Percentiles rank a stretch among this genome's conserved stretches.
phyloP scores from a whole-genome alignment of 2,113 vertebrate species.

The Hippopotamus amphibius region DNA sequence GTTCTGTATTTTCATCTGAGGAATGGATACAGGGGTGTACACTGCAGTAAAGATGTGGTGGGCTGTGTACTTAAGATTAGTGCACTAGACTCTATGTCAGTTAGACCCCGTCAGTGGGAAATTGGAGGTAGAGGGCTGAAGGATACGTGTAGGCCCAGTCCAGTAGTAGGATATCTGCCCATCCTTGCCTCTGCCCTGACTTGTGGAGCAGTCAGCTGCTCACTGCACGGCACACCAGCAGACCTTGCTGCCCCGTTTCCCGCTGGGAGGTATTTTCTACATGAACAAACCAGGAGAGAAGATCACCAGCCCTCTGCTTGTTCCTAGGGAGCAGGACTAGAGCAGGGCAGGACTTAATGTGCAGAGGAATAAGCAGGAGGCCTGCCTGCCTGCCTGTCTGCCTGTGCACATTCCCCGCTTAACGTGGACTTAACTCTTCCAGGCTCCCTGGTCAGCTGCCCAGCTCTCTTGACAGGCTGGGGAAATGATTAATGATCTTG shows the following conservation, averaged over 20 bases:
- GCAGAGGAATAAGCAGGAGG: not conserved
- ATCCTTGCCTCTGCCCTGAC: not conserved
- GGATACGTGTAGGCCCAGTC: not conserved
- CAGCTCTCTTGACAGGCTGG: not conserved
- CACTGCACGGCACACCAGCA: not conserved
- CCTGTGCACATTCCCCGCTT: not conserved
- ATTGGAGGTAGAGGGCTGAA: not conserved
- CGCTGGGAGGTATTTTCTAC: not conserved
- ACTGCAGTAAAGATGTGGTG: not conserved
- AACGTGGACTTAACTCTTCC: not conserved
- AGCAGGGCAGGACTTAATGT: not conserved
- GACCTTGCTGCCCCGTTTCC: not conserved
- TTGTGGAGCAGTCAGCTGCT: not conserved
- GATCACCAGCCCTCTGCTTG: not conserved
- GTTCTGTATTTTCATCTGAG: not conserved
- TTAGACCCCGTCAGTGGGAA: not conserved
- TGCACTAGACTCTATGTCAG: not conserved
- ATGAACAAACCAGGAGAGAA: not conserved
- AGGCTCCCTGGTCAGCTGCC: not conserved
- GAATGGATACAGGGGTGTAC: not conserved
- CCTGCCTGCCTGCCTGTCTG: not conserved
- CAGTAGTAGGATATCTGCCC: not conserved
- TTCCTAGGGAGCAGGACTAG: not conserved
- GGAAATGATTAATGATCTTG: conserved; percentile 57
- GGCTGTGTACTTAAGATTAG: not conserved